These are phyloP conservation scores for Sebastes minor DNA, from an alignment of 2,797 vertebrate species.

Conservation along the genomic window DNA sequence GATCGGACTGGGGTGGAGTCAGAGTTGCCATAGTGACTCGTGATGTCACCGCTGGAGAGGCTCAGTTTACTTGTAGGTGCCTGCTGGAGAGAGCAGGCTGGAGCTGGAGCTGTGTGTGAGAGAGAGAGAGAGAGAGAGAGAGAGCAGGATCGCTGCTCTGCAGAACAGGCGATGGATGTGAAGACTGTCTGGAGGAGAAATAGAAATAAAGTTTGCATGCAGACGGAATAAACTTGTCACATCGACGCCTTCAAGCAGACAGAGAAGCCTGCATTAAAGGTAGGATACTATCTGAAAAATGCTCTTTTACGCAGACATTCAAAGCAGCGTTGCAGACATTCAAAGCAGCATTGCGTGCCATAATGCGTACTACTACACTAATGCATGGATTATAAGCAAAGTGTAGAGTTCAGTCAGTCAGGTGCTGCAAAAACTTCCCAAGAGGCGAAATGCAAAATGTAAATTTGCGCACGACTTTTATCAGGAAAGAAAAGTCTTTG, in stretches of 20 bases:
- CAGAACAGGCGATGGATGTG: slow-evolving; percentile 55
- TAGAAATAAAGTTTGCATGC: slow-evolving; percentile 35
- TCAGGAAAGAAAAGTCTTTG: not conserved
- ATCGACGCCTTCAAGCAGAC: not conserved
- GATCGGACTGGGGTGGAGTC: slow-evolving; percentile 75
- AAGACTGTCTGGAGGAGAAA: slow-evolving; percentile 38
- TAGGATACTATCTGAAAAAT: slow-evolving; percentile 14
- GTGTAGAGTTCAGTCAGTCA: slow-evolving; percentile 27
- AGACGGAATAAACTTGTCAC: slow-evolving; percentile 40
- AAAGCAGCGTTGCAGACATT: not conserved
- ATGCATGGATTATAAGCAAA: not conserved
- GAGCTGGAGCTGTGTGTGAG: no score
- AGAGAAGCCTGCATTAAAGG: slow-evolving; percentile 25
- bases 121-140: not conserved
- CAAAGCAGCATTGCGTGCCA: not conserved
- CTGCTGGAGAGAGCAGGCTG: slow-evolving; percentile 47
- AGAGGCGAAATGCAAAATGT: slow-evolving; percentile 29
- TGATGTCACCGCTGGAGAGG: slow-evolving; percentile 81
- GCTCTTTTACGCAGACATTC: not conserved
- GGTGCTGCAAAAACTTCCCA: slow-evolving; percentile 52
- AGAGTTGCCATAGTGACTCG: slow-evolving; percentile 75
- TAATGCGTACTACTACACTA: not conserved
- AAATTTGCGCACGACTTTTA: not conserved
- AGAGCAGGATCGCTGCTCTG: slow-evolving; percentile 32
- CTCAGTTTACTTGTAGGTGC: slow-evolving; percentile 78